Base-by-base conservation (phyloP, 2,888 invertebrate genomes). In the Mycogona germanica region DNA sequence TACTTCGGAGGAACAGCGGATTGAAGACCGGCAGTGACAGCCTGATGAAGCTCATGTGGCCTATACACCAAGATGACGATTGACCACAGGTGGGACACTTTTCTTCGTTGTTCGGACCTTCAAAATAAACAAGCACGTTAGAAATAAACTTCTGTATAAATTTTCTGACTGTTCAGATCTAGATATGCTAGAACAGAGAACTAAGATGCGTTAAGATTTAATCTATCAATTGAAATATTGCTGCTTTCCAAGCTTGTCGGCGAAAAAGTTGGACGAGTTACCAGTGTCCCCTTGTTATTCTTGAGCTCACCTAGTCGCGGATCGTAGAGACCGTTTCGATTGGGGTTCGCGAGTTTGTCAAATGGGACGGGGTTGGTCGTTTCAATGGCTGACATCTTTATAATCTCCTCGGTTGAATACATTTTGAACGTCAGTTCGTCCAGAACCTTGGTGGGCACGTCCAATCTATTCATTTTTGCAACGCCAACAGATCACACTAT, bases 11-110 rank as follows among this genome's bases (percentile, higher is more conserved):
- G 64, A 91, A 89, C 45, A 97, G 66, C 0, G 97, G 96, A 74
- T 97, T 96, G 55, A 87, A 81, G 0, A 91, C 85, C 0, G 89
- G 81, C 12, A 95, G 71, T 0, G 89, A 87, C 1, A 98, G 73
- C 60, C 86, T 84, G 58, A 98, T 92, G 66, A 95, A 89, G 0
- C 97, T 97, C 70, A 91, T 82, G 71, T 98, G 98, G 0, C 98
- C 98, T 0, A 84, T 80, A 66, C 96, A 96, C 58, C 77, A 73
- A 6, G 75, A 66, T 42, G 78, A 67, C 19, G 75, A 76, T 60
- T 79, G 76, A 9, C 77, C 75, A 66, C 96, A 97, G 6, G 92
- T 93, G 3, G 72, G 72, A 68, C 96, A 97, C 0, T 79, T 74
- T 57, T 87, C 85, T 62, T 74, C 59, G 44, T 59, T 70, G 14